phyloP scores from a whole-genome alignment of 2,888 invertebrate species.

The Tenthredo distinguenda region DNA sequence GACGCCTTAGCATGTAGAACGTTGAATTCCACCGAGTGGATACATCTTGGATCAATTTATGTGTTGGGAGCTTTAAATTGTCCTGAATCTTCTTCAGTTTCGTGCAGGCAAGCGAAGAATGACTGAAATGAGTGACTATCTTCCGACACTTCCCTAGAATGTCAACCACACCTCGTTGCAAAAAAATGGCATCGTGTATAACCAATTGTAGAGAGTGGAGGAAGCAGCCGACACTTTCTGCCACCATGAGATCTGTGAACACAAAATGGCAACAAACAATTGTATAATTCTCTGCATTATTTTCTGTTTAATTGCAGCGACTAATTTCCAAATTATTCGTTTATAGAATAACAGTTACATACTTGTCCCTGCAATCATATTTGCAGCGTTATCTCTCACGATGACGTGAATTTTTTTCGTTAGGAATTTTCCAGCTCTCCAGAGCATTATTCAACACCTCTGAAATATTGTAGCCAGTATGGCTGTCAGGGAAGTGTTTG shows the following conservation, averaged over 20 bases:
- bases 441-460: conserved; percentile 43
- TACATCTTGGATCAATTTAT: conserved; percentile 55
- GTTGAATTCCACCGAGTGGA: conserved; percentile 59
- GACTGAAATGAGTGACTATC: conserved; percentile 39
- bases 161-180: background rate
- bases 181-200: background rate
- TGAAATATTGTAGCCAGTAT: conserved; percentile 52
- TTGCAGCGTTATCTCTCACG: conserved; percentile 49
- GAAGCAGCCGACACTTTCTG: conserved; percentile 11
- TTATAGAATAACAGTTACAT: background rate
- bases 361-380: conserved; percentile 52
- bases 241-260: background rate
- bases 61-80: conserved; percentile 31
- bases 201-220: background rate
- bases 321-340: background rate
- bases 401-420: conserved; percentile 52
- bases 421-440: conserved; percentile 52
- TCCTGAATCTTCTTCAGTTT: conserved; percentile 41
- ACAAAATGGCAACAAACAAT: background rate
- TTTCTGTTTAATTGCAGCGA: no score
- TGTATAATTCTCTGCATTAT: background rate
- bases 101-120: conserved; percentile 43
- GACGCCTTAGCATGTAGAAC: conserved; percentile 51
- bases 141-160: conserved; percentile 8
- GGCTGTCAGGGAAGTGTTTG: conserved; percentile 49